A percentile compares a stretch with the other conserved stretches of the same genome.
These are phyloP conservation scores for Mythimna albipuncta DNA, from an alignment of 2,888 invertebrate species.

Conservation along the genomic window DNA sequence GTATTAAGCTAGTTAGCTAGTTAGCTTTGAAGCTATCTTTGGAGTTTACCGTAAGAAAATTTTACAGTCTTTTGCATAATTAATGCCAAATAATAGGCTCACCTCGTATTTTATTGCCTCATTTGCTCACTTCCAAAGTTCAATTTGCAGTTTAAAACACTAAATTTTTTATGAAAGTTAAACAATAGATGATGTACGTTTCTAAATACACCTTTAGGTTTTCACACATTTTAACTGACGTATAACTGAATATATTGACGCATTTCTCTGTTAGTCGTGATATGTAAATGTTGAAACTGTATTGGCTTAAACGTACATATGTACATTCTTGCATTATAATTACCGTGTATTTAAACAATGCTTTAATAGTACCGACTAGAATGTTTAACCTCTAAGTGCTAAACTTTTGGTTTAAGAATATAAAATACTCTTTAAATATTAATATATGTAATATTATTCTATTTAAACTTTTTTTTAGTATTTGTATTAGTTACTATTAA, in stretches of 20 bases:
- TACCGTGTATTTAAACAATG: constrained; percentile 15
- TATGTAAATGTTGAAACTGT: constrained; percentile 24
- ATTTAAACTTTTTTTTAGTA: too few relatives aligned
- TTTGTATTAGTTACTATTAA: too few relatives aligned
- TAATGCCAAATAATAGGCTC: too few relatives aligned
- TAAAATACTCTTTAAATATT: not conserved
- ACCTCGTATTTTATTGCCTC: not conserved
- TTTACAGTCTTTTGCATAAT: too few relatives aligned
- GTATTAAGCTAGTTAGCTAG: too few relatives aligned
- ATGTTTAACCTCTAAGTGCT: not conserved
- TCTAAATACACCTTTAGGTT: not conserved
- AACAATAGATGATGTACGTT: not conserved
- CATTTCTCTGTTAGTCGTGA: constrained; percentile 30
- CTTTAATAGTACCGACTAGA: not conserved
- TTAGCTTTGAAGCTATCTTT: too few relatives aligned
- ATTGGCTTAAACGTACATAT: not conserved
- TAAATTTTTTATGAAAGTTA: not conserved
- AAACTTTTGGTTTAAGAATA: not conserved
- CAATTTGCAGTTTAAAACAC: not conserved
- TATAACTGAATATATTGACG: constrained; percentile 12
- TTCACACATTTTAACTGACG: constrained; percentile 7
- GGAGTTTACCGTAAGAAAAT: too few relatives aligned
- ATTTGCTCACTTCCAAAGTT: not conserved
- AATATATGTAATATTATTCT: not conserved
- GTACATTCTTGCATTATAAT: constrained; percentile 31